Conservation (phyloP, 2,113 vertebrate genomes). For the cat (Felis catus) region F.catus_Fca126_mat1.0 CM031424.1:1201501-1202000, state of each 20-base stretch:
- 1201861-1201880: background rate
- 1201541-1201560: background rate
- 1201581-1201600: background rate
- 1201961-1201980: background rate
- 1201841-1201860: background rate
- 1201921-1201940: background rate
- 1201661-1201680: background rate
- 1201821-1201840: background rate
- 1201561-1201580: background rate
- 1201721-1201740: background rate
- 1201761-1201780: background rate
- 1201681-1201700: background rate
- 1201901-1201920: background rate
- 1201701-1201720: background rate
- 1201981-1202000: accelerated
- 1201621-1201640: background rate
- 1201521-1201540: background rate
- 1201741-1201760: background rate
- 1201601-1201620: too few relatives aligned
- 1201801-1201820: background rate
- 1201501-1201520: background rate
- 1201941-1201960: accelerated
- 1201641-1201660: background rate
- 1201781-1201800: background rate
- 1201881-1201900: accelerated